Evolutionary conservation across 2,113 vertebrate species (phyloP).

Genomic region (Chloroceryle aenea): DNA sequence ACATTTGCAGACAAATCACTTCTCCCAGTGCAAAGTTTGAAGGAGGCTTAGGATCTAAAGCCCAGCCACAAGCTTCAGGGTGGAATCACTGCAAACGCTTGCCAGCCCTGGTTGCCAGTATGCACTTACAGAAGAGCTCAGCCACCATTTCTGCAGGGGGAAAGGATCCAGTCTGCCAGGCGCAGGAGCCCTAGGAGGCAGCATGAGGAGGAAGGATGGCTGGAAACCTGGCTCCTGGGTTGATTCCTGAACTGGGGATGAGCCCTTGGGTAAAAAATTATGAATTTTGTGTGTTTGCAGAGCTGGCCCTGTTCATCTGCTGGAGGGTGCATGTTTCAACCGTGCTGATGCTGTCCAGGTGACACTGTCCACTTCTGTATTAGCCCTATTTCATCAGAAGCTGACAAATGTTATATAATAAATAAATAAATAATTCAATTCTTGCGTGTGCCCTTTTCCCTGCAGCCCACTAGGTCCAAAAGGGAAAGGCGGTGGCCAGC

Average conservation of each 20-base stretch:
- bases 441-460: background rate
- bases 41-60: slow-evolving; percentile 44
- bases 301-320: background rate
- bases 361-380: background rate
- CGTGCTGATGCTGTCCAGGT: background rate
- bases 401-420: background rate
- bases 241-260: background rate
- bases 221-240: background rate
- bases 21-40: slow-evolving; percentile 57
- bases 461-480: background rate
- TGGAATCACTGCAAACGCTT: background rate
- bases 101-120: background rate
- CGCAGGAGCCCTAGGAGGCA: background rate
- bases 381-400: background rate
- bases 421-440: background rate
- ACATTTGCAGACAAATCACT: slow-evolving; percentile 71
- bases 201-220: background rate
- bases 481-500: background rate
- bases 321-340: background rate
- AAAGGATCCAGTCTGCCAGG: background rate
- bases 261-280: background rate
- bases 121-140: background rate
- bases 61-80: slow-evolving; percentile 23
- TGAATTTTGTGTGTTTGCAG: background rate
- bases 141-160: background rate